phyloP scores from a whole-genome alignment of 2,113 vertebrate species.

The Falco punctatus region DNA sequence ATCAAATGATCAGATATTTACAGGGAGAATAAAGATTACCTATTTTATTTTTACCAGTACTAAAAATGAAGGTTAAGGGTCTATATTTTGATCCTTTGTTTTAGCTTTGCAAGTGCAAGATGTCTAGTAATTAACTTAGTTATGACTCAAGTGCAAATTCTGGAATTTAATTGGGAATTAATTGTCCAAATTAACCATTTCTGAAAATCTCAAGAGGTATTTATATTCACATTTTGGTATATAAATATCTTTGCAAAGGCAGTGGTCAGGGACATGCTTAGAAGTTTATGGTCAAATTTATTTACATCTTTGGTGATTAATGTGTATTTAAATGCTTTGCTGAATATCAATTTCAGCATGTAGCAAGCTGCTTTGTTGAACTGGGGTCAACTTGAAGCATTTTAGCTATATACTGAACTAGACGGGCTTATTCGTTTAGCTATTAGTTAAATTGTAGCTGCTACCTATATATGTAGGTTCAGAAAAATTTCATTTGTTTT shows the following conservation, averaged over 20 bases:
- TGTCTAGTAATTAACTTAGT: neutral
- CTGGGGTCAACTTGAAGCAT: neutral
- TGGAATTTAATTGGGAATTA: neutral
- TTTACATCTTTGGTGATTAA: neutral
- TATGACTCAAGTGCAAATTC: neutral
- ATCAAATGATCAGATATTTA: neutral
- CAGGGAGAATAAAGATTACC: neutral
- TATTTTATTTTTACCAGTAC: neutral
- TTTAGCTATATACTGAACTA: neutral
- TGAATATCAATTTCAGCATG: neutral
- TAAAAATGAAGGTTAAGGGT: neutral
- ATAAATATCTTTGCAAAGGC: neutral
- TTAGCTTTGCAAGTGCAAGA: neutral
- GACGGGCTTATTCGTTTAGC: neutral
- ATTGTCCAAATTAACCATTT: neutral
- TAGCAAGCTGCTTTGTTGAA: neutral
- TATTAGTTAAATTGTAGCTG: neutral
- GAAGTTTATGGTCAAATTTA: neutral
- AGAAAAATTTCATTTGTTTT: neutral
- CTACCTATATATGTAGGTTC: neutral
- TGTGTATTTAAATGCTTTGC: neutral
- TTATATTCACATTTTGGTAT: neutral
- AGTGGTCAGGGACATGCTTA: neutral
- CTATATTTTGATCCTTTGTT: neutral
- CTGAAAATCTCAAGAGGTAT: neutral